phyloP scores from a whole-genome alignment of 2,797 vertebrate genomes.

The Crypturellus tataupa region DNA sequence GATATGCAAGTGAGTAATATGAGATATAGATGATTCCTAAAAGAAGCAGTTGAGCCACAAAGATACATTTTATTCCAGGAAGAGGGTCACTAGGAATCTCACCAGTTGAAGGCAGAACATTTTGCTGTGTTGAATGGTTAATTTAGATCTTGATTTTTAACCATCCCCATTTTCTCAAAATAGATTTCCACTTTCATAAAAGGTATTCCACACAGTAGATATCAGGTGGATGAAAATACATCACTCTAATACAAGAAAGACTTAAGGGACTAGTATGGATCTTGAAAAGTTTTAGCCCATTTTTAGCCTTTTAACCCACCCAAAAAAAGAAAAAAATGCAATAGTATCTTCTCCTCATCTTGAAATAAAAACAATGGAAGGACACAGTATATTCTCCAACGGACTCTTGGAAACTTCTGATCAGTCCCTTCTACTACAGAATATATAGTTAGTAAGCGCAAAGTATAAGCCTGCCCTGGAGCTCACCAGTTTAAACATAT shows the following conservation, averaged over 20 bases:
- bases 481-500: neutral
- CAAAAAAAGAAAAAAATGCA: neutral
- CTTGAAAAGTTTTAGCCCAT: conserved; percentile 29
- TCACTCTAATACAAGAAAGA: conserved; percentile 29
- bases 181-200: conserved; percentile 45
- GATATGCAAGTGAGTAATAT: neutral
- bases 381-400: neutral
- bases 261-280: neutral
- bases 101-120: neutral
- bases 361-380: neutral
- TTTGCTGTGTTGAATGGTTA: conserved; percentile 15
- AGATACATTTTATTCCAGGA: neutral
- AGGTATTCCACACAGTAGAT: conserved; percentile 34
- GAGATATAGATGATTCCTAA: neutral
- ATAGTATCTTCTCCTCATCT: neutral
- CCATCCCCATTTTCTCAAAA: conserved; percentile 56
- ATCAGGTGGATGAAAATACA: conserved; percentile 43
- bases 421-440: neutral
- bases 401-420: neutral
- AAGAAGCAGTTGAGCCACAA: neutral
- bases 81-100: neutral
- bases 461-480: neutral
- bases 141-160: conserved; percentile 44
- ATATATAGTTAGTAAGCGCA: neutral
- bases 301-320: conserved; percentile 3